Evolutionary conservation across 2,113 vertebrate genomes (phyloP).

Genomic region (Melierax canorus): DNA sequence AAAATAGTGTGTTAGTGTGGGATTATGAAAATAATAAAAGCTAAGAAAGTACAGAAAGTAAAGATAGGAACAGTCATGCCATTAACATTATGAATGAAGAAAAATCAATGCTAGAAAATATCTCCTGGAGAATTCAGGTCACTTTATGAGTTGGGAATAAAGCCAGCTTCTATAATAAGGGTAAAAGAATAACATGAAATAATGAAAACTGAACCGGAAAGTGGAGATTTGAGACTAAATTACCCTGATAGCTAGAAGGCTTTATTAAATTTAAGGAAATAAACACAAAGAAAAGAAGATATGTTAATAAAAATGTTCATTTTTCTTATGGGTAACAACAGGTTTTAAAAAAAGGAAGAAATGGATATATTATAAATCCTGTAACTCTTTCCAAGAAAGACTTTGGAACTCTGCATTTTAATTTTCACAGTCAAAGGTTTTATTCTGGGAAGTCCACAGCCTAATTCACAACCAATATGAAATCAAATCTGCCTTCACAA

Average conservation of each 20-base stretch:
- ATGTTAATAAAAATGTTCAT: not conserved
- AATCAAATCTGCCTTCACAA: not conserved
- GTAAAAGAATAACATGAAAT: slow-evolving; percentile 14
- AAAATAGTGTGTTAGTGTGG: not conserved
- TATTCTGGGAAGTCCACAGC: not conserved
- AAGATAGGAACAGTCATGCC: not conserved
- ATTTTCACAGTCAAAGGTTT: not conserved
- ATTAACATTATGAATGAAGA: not conserved
- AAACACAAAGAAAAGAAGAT: not conserved
- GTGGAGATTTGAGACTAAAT: not conserved
- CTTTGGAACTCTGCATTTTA: not conserved
- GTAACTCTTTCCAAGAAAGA: not conserved
- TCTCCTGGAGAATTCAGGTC: not conserved
- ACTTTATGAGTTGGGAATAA: slow-evolving; percentile 43
- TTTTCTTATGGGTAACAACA: not conserved
- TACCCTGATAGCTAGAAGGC: not conserved
- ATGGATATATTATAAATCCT: not conserved
- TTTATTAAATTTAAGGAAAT: slow-evolving; percentile 44
- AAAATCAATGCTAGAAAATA: slow-evolving; percentile 43
- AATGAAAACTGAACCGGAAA: slow-evolving; percentile 1
- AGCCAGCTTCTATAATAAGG: slow-evolving; percentile 11
- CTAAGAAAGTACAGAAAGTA: not conserved
- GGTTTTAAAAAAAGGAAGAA: not conserved
- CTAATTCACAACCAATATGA: not conserved
- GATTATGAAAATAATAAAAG: slow-evolving; percentile 5